Percentiles rank a stretch among this genome's conserved stretches.
phyloP scores from a whole-genome alignment of 2,113 vertebrate genomes.

The Lepidothrix coronata region DNA sequence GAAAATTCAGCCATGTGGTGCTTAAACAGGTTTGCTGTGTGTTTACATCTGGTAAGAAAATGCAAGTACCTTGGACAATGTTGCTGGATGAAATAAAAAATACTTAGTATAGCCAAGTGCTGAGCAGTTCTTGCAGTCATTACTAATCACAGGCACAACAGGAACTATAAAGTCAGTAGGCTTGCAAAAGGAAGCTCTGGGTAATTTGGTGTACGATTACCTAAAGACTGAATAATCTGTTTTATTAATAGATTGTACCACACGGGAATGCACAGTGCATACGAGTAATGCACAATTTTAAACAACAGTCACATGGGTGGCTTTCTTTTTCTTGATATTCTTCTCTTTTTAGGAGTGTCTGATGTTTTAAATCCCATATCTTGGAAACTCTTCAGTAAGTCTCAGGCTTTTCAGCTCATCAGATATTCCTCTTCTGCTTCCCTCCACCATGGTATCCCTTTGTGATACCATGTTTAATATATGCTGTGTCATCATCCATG shows the following conservation, averaged over 20 bases:
- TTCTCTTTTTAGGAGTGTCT: not conserved
- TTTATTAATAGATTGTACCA: slow-evolving; percentile 30
- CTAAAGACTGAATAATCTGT: slow-evolving; percentile 5
- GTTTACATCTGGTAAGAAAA: not conserved
- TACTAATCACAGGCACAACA: not conserved
- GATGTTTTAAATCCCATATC: not conserved
- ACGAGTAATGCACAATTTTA: not conserved
- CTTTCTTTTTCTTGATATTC: not conserved
- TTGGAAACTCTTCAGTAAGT: not conserved
- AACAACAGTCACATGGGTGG: not conserved
- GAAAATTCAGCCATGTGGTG: not conserved
- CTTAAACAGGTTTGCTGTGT: not conserved
- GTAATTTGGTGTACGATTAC: not conserved
- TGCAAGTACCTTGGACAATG: not conserved
- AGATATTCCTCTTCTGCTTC: not conserved
- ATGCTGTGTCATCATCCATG: not conserved
- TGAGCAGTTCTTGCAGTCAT: not conserved
- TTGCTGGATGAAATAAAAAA: not conserved
- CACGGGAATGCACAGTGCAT: not conserved
- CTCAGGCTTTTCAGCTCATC: not conserved
- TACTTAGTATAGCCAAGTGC: not conserved
- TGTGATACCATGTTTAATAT: fast-evolving
- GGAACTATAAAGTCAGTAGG: slow-evolving; percentile 9
- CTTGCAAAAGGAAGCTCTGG: not conserved
- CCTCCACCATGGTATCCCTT: not conserved